These are phyloP conservation scores for Gymnothorax javanicus DNA, from an alignment of 2,797 vertebrate genomes.

Conservation along the genomic window DNA sequence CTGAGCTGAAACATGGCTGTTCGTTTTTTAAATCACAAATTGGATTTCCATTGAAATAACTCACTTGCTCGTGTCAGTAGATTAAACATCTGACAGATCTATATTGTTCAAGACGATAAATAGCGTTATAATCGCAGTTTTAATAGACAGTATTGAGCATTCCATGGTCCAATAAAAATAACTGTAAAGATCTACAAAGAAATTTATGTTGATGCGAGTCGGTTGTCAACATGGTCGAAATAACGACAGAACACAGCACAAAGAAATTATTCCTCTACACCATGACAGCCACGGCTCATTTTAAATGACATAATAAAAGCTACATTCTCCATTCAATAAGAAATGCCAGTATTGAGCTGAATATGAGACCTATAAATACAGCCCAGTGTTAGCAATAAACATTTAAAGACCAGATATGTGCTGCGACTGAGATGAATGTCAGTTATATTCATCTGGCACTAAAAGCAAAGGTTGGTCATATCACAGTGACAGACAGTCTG, in stretches of 20 bases:
- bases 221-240: neutral
- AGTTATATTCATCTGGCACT: slow-evolving; percentile 40
- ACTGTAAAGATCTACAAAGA: neutral
- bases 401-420: slow-evolving; percentile 49
- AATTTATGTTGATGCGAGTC: slow-evolving; percentile 7
- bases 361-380: slow-evolving; percentile 23
- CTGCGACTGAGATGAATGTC: slow-evolving; percentile 24
- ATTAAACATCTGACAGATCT: neutral
- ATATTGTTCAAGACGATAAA: neutral
- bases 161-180: slow-evolving; percentile 16
- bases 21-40: slow-evolving; percentile 9
- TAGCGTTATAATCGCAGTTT: neutral
- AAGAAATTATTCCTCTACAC: neutral
- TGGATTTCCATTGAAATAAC: neutral
- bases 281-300: slow-evolving; percentile 10
- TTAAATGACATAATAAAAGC: slow-evolving; percentile 14
- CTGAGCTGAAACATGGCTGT: neutral
- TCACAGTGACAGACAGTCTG: slow-evolving; percentile 28
- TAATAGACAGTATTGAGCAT: neutral
- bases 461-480: slow-evolving; percentile 47
- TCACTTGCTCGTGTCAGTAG: neutral
- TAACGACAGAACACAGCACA: neutral
- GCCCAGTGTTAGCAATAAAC: slow-evolving; percentile 37
- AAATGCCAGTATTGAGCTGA: slow-evolving; percentile 2
- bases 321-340: slow-evolving; percentile 20